Base-by-base conservation (phyloP, 2,888 invertebrate species). In the Heliconius charithonia region DNA sequence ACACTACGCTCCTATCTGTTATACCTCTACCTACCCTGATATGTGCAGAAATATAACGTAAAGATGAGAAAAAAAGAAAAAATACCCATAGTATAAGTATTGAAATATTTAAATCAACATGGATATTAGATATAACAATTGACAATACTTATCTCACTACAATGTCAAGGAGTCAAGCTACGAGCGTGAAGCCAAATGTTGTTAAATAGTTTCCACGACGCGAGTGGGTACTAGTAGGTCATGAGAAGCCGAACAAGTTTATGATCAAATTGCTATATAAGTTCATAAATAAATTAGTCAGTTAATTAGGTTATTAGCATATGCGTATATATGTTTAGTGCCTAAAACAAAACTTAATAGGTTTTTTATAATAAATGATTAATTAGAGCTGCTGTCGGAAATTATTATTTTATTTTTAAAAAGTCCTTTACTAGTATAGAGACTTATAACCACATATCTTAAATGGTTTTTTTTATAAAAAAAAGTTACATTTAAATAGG, bases 141-240 rank as follows among this genome's bases (percentile, higher is more conserved):
- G 22, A 56, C 13, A n/a, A 71, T 56, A 71, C 56, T 71, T 56
- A 71, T 71, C 51, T 29, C 27, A 56, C 71, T 56, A 51, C 56
- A 71, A 71, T 37, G 72, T 72, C 72, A 72, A 59, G 27, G 32
- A 72, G 72, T 72, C 56, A 59, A 72, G 22, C 32, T 71, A 56
- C 71, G 71, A 67, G 41, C 41, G 45, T 25, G 69, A 72, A 72
- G 72, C 59, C 59, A 59, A 72, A 72, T 37, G 59, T 59, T 32
- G 59, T 72, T 72, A 72, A 71, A 56, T 59, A 56, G 59, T 32
- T 37, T 37, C n/a, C 25, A 72, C 32, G 56, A 59, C 59, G 32
- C 72, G 25, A 72, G 72, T 59, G 25, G 13, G 7, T 19, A 51
- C 19, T 51, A 72, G 59, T 32, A 72, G 72, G 72, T 72, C 59